Percentiles rank a stretch among this genome's conserved stretches.
These are phyloP conservation scores for Diadophis punctatus DNA, from an alignment of 2,113 vertebrate genomes.

Conservation along the genomic window DNA sequence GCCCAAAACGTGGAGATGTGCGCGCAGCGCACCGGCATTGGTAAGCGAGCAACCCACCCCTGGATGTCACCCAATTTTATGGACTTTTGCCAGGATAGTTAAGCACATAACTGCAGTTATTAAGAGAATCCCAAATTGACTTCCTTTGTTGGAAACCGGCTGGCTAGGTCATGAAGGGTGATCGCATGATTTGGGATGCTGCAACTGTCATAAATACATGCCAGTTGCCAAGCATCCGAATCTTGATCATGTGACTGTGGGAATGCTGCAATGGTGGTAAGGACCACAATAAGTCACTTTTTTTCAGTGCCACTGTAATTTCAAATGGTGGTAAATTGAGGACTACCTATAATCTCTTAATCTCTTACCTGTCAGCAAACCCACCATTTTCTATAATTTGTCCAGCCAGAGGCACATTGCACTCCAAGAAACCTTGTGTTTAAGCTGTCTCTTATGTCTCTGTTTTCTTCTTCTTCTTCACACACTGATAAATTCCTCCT, in stretches of 20 bases:
- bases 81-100: not conserved
- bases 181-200: not conserved
- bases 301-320: not conserved
- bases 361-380: not conserved
- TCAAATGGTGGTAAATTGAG: not conserved
- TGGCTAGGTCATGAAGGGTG: not conserved
- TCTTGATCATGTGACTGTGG: not conserved
- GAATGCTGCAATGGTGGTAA: not conserved
- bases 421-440: not conserved
- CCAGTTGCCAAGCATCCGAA: not conserved
- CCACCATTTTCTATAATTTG: not conserved
- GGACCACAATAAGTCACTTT: not conserved
- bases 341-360: not conserved
- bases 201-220: not conserved
- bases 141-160: not conserved
- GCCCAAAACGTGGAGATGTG: no score
- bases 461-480: not conserved
- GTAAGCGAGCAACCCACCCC: no score
- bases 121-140: not conserved
- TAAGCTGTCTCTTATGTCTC: not conserved
- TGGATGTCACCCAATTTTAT: not conserved
- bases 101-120: not conserved
- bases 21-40: no score
- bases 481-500: not conserved
- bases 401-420: not conserved